phyloP scores from a whole-genome alignment of 2,888 invertebrate genomes.

The Callosobruchus maculatus region DNA sequence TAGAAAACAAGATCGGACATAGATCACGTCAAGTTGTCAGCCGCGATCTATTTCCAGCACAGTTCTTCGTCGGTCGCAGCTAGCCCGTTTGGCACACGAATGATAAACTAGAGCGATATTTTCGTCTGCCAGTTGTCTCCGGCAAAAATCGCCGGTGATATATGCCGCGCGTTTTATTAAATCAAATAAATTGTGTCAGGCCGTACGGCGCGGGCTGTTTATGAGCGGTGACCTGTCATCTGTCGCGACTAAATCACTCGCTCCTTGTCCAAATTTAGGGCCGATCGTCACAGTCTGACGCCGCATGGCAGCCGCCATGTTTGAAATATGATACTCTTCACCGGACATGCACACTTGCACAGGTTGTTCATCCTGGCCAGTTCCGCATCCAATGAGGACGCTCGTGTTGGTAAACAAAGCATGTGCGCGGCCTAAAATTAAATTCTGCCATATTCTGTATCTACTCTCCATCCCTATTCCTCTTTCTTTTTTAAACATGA shows the following conservation, averaged over 20 bases:
- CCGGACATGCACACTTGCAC: background rate
- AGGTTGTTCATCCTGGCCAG: background rate
- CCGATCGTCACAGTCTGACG: background rate
- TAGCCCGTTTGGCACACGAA: conserved; percentile 6
- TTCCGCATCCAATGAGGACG: background rate
- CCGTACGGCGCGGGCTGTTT: background rate
- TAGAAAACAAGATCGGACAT: background rate
- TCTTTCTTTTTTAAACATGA: too few relatives aligned
- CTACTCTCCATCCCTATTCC: too few relatives aligned
- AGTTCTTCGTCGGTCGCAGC: background rate
- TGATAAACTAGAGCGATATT: conserved; percentile 6
- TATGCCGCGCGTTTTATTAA: conserved; percentile 27
- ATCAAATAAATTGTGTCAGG: conserved; percentile 28
- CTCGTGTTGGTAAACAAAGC: too few relatives aligned
- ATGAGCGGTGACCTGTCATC: background rate
- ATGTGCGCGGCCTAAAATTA: too few relatives aligned
- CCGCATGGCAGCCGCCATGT: background rate
- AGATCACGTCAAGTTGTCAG: background rate
- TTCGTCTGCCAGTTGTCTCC: conserved; percentile 4
- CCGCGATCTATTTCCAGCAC: background rate
- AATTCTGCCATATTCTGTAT: too few relatives aligned
- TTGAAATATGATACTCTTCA: background rate
- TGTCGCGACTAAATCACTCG: background rate
- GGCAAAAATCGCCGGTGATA: conserved; percentile 20
- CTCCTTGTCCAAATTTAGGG: background rate